A percentile compares a stretch with the other conserved stretches of the same genome.
Conservation (phyloP, 2,888 invertebrate species). For the Acanthacorydalis orientalis region DNA sequence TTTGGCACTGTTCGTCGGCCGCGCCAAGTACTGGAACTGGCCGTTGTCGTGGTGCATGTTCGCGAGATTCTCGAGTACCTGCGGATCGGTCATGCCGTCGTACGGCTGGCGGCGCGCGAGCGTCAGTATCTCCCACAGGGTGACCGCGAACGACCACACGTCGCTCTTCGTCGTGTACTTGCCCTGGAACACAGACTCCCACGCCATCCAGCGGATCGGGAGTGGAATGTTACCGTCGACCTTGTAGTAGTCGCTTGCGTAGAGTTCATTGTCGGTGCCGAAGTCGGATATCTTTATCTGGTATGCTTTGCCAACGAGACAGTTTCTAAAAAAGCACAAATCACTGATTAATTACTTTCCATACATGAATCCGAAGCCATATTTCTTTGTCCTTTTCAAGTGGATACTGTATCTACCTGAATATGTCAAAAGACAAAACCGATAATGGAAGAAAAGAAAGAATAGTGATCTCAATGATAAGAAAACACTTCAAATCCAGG, state of each 20-base stretch:
- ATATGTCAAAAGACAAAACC: too few relatives aligned
- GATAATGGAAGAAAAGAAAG: too few relatives aligned
- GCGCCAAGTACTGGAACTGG: slow-evolving; percentile 42
- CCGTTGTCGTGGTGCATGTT: slow-evolving; percentile 47
- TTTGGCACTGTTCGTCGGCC: slow-evolving; percentile 53
- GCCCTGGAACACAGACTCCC: slow-evolving; percentile 67
- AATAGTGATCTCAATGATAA: too few relatives aligned
- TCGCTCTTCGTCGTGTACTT: slow-evolving; percentile 81
- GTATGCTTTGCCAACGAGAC: slow-evolving; percentile 67
- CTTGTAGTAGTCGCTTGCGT: slow-evolving; percentile 66
- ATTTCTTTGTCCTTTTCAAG: too few relatives aligned
- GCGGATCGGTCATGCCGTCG: slow-evolving; percentile 54
- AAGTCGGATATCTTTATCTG: slow-evolving; percentile 74
- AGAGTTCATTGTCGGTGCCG: slow-evolving; percentile 67
- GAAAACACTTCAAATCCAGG: too few relatives aligned
- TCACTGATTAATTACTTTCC: not conserved
- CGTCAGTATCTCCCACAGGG: slow-evolving; percentile 72
- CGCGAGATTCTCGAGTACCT: slow-evolving; percentile 67
- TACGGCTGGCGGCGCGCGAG: slow-evolving; percentile 63
- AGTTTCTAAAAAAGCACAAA: slow-evolving; percentile 42
- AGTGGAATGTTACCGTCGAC: slow-evolving; percentile 60
- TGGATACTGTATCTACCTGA: too few relatives aligned
- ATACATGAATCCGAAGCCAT: not conserved
- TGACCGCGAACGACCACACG: slow-evolving; percentile 82
- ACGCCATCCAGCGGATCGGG: slow-evolving; percentile 81